These are phyloP conservation scores for Pseudorasbora parva DNA, from an alignment of 2,113 vertebrate genomes.

Conservation along the genomic window DNA sequence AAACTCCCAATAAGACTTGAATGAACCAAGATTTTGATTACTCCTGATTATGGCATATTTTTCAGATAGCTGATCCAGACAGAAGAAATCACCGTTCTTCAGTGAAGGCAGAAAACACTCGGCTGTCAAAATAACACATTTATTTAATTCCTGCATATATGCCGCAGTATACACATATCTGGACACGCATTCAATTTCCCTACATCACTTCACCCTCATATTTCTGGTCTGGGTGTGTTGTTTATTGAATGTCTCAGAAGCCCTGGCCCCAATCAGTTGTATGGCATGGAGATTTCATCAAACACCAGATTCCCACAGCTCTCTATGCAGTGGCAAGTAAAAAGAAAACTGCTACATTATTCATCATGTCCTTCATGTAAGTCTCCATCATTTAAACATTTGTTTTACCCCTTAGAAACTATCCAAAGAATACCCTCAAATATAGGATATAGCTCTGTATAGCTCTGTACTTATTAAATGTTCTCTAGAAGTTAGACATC, in stretches of 20 bases:
- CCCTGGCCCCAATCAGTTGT: slow-evolving; percentile 12
- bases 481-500: slow-evolving; percentile 23
- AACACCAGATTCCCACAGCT: slow-evolving; percentile 14
- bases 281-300: slow-evolving; percentile 19
- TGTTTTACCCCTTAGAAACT: slow-evolving; percentile 28
- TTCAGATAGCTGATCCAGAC: slow-evolving; percentile 22
- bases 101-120: neutral
- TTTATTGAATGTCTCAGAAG: slow-evolving; percentile 38
- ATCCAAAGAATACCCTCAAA: slow-evolving; percentile 7
- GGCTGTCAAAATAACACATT: neutral
- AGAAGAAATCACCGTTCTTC: slow-evolving; percentile 4
- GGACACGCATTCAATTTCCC: neutral
- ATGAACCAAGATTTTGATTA: neutral
- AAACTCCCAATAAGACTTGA: neutral
- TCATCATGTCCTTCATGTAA: slow-evolving; percentile 37
- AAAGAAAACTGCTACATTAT: slow-evolving; percentile 44
- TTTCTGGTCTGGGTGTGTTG: neutral
- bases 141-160: neutral
- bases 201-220: neutral
- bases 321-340: slow-evolving; percentile 22
- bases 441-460: slow-evolving; percentile 30
- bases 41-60: neutral
- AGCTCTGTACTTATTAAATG: slow-evolving; percentile 20
- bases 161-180: neutral
- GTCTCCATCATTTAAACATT: slow-evolving; percentile 44